Percentiles rank a stretch among this genome's conserved stretches.
Conservation (phyloP, 2,797 vertebrate species). For the Knipowitschia caucasica region DNA sequence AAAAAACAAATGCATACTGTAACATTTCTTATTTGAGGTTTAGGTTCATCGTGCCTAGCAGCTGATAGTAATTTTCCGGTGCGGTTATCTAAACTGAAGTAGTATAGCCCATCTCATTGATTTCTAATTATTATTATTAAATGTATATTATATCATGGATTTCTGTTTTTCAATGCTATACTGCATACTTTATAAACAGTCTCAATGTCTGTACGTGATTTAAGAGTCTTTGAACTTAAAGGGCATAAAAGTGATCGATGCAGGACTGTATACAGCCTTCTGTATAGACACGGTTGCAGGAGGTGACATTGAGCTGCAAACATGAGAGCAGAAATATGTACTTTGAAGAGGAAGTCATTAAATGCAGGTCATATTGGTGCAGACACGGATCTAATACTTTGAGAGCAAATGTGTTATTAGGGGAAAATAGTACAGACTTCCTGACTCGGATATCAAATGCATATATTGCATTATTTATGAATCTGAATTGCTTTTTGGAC, state of each 20-base stretch:
- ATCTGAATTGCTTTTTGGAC: background rate
- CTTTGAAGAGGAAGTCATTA: background rate
- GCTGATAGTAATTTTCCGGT: too few species aligned
- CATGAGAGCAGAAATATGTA: background rate
- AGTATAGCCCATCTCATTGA: too few species aligned
- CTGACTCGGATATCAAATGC: background rate
- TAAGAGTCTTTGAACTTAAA: conserved; percentile 1
- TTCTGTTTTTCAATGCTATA: too few species aligned
- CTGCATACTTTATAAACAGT: too few species aligned
- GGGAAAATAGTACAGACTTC: background rate
- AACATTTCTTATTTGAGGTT: too few species aligned
- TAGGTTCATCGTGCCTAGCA: too few species aligned
- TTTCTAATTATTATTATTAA: too few species aligned
- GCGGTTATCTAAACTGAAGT: too few species aligned
- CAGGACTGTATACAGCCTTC: background rate
- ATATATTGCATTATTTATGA: background rate
- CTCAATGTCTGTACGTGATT: background rate
- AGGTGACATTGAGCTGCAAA: background rate
- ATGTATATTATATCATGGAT: too few species aligned
- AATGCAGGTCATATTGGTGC: background rate
- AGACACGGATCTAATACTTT: background rate
- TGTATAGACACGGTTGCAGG: background rate
- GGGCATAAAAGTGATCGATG: background rate
- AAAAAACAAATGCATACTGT: too few species aligned
- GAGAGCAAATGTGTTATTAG: background rate